Evolutionary conservation across 92 coral and sea anemone species (phyloP).

Genomic region (Anthopleura xanthogrammica): DNA sequence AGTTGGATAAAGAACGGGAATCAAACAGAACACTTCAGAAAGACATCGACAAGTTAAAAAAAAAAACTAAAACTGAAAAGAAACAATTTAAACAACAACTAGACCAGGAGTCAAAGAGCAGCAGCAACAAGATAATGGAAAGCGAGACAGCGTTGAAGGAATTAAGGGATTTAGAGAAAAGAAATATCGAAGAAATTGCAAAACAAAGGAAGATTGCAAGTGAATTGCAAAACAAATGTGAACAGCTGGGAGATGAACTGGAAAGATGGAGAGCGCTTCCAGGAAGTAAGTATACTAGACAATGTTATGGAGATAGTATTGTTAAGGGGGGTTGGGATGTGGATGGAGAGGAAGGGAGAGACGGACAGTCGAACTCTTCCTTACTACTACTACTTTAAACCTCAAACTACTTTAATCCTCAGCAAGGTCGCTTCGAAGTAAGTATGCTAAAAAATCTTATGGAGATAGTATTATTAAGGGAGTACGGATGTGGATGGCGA

Average conservation of each 20-base stretch:
- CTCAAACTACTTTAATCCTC: no score
- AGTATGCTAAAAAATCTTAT: no score
- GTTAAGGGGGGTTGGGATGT: no score
- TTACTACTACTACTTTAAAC: no score
- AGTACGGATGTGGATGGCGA: no score
- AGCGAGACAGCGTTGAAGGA: conserved; percentile 39
- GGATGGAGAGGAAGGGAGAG: no score
- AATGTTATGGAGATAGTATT: no score
- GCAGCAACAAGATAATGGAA: conserved; percentile 20
- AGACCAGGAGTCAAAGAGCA: conserved; percentile 52
- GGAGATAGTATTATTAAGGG: no score
- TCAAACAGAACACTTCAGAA: conserved; percentile 34
- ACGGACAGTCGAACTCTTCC: no score
- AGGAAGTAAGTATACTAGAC: conserved; percentile 60
- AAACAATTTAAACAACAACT: conserved; percentile 63
- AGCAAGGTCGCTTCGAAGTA: no score
- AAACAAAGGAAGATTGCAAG: conserved; percentile 21
- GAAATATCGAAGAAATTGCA: conserved; percentile 34
- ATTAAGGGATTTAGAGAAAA: conserved; percentile 34
- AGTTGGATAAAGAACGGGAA: conserved; percentile 58
- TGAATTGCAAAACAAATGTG: conserved; percentile 26
- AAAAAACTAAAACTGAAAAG: conserved; percentile 61
- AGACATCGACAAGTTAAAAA: conserved; percentile 47
- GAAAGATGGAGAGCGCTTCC: conserved; percentile 54
- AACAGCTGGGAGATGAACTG: conserved; percentile 47